phyloP scores from a whole-genome alignment of 2,797 vertebrate species.

The Merluccius polli region DNA sequence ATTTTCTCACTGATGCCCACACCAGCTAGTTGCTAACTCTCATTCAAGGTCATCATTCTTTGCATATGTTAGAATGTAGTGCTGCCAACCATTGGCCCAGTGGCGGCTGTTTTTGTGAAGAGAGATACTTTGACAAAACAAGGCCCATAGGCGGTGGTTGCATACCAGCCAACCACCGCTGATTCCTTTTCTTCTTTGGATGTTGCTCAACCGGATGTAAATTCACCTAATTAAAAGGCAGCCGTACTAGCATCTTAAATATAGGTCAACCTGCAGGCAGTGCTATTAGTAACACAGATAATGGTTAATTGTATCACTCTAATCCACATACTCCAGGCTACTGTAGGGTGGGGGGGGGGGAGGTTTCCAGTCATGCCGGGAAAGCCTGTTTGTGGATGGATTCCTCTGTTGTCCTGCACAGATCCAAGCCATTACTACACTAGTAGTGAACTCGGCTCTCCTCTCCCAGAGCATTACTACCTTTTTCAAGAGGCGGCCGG shows the following conservation, averaged over 20 bases:
- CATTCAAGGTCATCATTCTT: background rate
- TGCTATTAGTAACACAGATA: background rate
- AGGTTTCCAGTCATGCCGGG: constrained; percentile 12
- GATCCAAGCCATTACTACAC: constrained; percentile 31
- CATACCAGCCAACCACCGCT: background rate
- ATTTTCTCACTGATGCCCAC: background rate
- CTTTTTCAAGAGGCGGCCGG: background rate
- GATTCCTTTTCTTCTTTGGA: background rate
- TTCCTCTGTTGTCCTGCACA: constrained; percentile 39
- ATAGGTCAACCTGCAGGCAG: background rate
- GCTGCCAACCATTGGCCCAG: background rate
- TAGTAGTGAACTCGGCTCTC: background rate
- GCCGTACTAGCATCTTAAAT: background rate
- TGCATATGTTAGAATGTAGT: background rate
- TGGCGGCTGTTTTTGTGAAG: background rate
- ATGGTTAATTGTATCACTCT: constrained; percentile 5
- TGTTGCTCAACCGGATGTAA: background rate
- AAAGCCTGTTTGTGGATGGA: constrained; percentile 34
- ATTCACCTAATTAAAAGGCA: background rate
- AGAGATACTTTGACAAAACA: background rate
- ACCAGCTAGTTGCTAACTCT: background rate
- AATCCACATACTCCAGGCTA: background rate
- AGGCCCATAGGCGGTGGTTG: background rate
- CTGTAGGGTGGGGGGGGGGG: background rate
- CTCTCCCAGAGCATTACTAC: background rate